A percentile compares a stretch with the other conserved stretches of the same genome.
phyloP scores from a whole-genome alignment of 2,888 invertebrate species.

The Oxycera nigricornis region DNA sequence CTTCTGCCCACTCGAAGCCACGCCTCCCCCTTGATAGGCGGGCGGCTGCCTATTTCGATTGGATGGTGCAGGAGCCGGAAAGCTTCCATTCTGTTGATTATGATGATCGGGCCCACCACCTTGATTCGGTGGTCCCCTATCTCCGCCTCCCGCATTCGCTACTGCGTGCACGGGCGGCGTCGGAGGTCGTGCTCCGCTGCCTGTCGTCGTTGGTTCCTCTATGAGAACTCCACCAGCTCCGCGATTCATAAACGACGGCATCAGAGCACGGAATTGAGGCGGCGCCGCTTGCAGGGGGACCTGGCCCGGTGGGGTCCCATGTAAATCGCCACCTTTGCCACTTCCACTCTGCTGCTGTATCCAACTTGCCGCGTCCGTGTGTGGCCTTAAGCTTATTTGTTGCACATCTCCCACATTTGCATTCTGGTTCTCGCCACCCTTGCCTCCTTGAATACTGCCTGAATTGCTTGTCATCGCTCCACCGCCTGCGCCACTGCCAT shows the following conservation, averaged over 20 bases:
- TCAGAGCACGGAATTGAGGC: conserved; percentile 75
- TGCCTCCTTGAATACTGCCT: conserved; percentile 46
- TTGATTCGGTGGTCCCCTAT: neutral
- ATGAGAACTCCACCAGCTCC: conserved; percentile 50
- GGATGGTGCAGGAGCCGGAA: neutral
- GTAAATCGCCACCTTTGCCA: conserved; percentile 43
- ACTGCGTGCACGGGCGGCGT: conserved; percentile 54
- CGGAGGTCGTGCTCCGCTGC: conserved; percentile 46
- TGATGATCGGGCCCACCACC: neutral
- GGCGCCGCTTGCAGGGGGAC: conserved; percentile 67
- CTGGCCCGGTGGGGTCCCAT: conserved; percentile 59
- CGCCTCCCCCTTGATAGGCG: neutral
- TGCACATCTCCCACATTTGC: conserved; percentile 42
- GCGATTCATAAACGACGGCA: conserved; percentile 76
- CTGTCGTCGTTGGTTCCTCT: neutral
- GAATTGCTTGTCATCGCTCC: conserved; percentile 49
- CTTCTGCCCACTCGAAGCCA: neutral
- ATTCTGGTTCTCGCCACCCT: conserved; percentile 44
- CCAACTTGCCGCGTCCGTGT: conserved; percentile 61
- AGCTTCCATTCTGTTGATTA: conserved; percentile 24
- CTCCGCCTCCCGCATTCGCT: conserved; percentile 43
- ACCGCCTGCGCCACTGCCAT: conserved; percentile 48
- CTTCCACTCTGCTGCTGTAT: conserved; percentile 49
- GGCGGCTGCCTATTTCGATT: conserved; percentile 1
- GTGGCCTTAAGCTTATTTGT: conserved; percentile 58